These are phyloP conservation scores for Spodoptera littoralis DNA, from an alignment of 2,888 invertebrate species.

Conservation along the genomic window DNA sequence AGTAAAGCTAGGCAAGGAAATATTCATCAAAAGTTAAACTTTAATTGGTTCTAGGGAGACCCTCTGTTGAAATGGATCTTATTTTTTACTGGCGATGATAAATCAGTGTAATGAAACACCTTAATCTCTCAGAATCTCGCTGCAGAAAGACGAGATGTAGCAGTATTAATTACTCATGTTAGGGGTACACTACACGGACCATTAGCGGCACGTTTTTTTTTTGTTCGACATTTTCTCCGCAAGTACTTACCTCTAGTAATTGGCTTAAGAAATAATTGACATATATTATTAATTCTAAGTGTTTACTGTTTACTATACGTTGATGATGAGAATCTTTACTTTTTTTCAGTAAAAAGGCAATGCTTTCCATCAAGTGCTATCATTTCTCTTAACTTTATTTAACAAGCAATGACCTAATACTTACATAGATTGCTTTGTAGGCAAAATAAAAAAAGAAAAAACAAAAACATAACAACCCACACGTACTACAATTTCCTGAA, in stretches of 20 bases:
- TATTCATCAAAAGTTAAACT: slow-evolving; percentile 13
- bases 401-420: too few relatives aligned
- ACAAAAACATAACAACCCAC: not conserved
- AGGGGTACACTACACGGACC: slow-evolving; percentile 57
- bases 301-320: too few relatives aligned
- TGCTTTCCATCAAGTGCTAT: too few relatives aligned
- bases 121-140: slow-evolving; percentile 81
- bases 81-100: slow-evolving; percentile 61
- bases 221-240: slow-evolving; percentile 7
- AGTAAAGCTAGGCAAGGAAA: too few relatives aligned
- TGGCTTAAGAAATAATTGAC: too few relatives aligned
- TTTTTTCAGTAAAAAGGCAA: too few relatives aligned
- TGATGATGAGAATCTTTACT: too few relatives aligned
- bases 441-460: not conserved
- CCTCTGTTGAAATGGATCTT: slow-evolving; percentile 43
- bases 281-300: too few relatives aligned
- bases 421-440: too few relatives aligned
- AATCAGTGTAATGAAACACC: slow-evolving; percentile 81
- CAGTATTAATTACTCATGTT: slow-evolving; percentile 80
- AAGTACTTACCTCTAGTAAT: too few relatives aligned
- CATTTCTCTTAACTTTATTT: too few relatives aligned
- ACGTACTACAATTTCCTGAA: slow-evolving; percentile 1
- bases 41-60: slow-evolving; percentile 27
- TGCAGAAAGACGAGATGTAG: slow-evolving; percentile 81
- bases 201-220: slow-evolving; percentile 1